Evolutionary conservation across 2,113 vertebrate species (phyloP), one percentile per base, ranked within the genome.

Genomic region (Nesoenas mayeri): DNA sequence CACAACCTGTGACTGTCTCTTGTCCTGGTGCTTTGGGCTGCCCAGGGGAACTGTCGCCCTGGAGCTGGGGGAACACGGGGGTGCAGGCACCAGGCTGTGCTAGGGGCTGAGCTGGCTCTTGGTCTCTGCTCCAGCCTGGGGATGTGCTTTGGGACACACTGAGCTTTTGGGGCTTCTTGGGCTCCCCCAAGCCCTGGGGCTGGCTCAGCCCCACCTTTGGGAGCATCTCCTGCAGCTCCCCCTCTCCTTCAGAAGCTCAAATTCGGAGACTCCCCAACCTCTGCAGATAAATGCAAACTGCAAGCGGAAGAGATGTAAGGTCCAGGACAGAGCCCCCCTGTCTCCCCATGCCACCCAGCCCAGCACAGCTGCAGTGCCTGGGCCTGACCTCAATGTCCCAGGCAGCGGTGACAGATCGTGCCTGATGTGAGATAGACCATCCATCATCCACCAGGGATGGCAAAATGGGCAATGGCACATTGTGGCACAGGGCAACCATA

Each of bases 311-410:
- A 32, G 31, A 2, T 10, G 26, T 20, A 15, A 28, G 4, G 8
- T 3, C 40, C 47, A 18, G 67, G 4, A 10, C 51, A 24, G 44
- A 85, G 12, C 12, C 5, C 12, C 31, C 34, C 36, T 4, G 0
- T 11, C 11, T 66, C 18, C 51, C 16, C 6, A 0, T 15, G 0
- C 32, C 25, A 9, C 38, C 40, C 7, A 12, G 62, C 44, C 10
- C 6, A 38, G 48, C 5, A 1, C 57, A 24, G 36, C 4, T 2
- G 0, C 0, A 2, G 50, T 5, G 31, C n/a, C n/a, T 0, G 3
- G 42, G 19, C 19, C 38, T 57, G 71, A 44, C 21, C 53, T 53
- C 0, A 0, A 9, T 75, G 62, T 74, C 79, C 57, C 21, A 0
- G 48, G 83, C 0, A 9, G 22, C 1, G 8, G 12, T 2, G 20